phyloP scores from a whole-genome alignment of 53 echinoderm and acorn worm genomes.

The Astropecten irregularis region DNA sequence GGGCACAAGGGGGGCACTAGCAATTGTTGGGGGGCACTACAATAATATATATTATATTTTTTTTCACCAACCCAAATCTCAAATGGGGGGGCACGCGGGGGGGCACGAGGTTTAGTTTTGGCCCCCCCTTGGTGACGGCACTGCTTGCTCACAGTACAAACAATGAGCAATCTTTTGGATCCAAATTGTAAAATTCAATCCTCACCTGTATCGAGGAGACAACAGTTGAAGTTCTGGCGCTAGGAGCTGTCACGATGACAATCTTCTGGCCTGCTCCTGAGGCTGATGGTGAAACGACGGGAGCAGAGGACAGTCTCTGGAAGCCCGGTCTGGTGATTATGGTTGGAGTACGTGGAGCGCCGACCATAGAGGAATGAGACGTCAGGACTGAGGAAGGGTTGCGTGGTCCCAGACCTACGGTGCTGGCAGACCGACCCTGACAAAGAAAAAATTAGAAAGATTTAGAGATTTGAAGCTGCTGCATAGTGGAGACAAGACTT shows the following conservation, averaged over 20 bases:
- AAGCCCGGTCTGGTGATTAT: constrained; percentile 30
- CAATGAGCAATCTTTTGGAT: too few relatives aligned
- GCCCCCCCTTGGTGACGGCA: too few relatives aligned
- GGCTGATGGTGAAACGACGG: neutral
- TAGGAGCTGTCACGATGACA: constrained; percentile 33
- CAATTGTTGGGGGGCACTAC: too few relatives aligned
- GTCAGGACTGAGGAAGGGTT: neutral
- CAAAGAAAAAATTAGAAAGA: neutral
- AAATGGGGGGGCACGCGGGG: too few relatives aligned
- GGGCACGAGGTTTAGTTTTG: too few relatives aligned
- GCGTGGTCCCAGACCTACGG: neutral
- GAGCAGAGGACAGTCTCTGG: constrained; percentile 32
- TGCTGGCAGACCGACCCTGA: constrained; percentile 4
- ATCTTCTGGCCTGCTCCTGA: constrained; percentile 17
- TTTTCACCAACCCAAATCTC: too few relatives aligned
- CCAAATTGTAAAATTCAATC: too few relatives aligned
- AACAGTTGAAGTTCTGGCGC: neutral
- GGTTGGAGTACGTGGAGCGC: constrained; percentile 42
- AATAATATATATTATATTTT: too few relatives aligned
- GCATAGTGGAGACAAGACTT: too few relatives aligned
- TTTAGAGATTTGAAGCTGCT: too few relatives aligned
- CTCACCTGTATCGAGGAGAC: constrained; percentile 40
- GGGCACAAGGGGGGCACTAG: too few relatives aligned
- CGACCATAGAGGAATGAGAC: neutral
- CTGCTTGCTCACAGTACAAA: too few relatives aligned